Conservation (phyloP, 1,140 invertebrate species). For the Aphidius gifuensis region DNA sequence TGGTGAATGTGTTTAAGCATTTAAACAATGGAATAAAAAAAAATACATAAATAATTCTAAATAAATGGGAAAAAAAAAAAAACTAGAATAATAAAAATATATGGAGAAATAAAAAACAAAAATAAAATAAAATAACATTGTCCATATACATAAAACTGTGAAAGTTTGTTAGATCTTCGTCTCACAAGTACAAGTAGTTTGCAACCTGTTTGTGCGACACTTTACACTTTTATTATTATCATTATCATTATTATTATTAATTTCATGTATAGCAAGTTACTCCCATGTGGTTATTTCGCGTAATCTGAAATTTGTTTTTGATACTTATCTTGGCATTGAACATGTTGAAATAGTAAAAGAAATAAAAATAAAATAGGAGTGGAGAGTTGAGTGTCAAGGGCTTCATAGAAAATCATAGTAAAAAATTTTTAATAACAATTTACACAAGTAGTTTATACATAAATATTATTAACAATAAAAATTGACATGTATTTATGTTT, state of each 20-base stretch:
- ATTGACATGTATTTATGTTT: background rate
- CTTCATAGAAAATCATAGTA: conserved; percentile 1
- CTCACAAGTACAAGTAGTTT: conserved; percentile 4
- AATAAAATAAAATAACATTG: too few species aligned
- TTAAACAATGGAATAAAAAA: too few species aligned
- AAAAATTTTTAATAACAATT: background rate
- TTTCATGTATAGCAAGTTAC: too few species aligned
- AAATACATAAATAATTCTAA: too few species aligned
- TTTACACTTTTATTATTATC: conserved; percentile 6
- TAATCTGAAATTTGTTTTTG: background rate
- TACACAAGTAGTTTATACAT: background rate
- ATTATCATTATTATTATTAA: background rate
- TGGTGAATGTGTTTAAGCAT: too few species aligned
- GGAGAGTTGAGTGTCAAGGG: conserved; percentile 12
- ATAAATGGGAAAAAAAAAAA: too few species aligned
- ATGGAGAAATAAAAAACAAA: too few species aligned
- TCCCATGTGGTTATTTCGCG: too few species aligned
- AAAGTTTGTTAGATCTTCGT: conserved; percentile 19
- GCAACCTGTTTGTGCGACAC: conserved; percentile 13
- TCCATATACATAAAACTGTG: conserved; percentile 4
- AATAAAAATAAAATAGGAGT: background rate
- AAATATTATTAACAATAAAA: background rate
- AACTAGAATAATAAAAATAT: too few species aligned
- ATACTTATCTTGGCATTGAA: background rate
- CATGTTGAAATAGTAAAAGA: too few species aligned